Base-by-base conservation (phyloP, 2,113 vertebrate species). In the Loxodonta africana region DNA sequence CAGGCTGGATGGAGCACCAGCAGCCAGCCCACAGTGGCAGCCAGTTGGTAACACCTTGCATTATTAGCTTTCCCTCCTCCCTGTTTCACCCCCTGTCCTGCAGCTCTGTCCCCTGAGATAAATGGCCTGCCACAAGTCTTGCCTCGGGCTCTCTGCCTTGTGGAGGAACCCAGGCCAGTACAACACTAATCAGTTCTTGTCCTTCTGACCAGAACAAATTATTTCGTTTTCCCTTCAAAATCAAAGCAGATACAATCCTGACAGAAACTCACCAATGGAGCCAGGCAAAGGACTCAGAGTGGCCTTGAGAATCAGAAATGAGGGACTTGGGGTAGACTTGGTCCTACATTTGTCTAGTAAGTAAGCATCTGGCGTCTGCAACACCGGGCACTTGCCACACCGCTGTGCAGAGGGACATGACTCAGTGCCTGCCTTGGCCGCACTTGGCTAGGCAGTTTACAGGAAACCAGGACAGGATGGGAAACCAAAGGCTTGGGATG, bases 181-280 rank as follows among this genome's bases (percentile, higher is more conserved):
- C 8, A 37, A 60, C 8, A 37, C 4, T 33, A 28, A 53, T 92
- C 41, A 65, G 21, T 63, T 87, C 81, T 1, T 48, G 6, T 88
- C 90, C 95, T 96, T 90, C 48, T 84, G 65, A 77, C 17, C 81
- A 89, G 26, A 83, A 83, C 5, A 88, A 88, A 95, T 63, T 69
- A 23, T 41, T 80, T 96, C 67, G 93, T 71, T 88, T 95, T 87
- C 77, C 63, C 23, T 85, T 96, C 18, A 71, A 89, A 95, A 33
- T 21, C 69, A 1, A 94, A 97, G 76, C 7, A 77, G 41, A 51
- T n/a, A 28, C 74, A 89, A 69, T 77, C 30, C 3, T 77, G 65
- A 77, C 26, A 91, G 91, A 90, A 95, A 92, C 88, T 46, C 60
- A 62, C 57, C 44, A 86, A 80, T 0, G 12, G 1, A 80, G 5